Evolutionary conservation across 1,140 invertebrate genomes (phyloP).

Genomic region (Liolophura sinensis): DNA sequence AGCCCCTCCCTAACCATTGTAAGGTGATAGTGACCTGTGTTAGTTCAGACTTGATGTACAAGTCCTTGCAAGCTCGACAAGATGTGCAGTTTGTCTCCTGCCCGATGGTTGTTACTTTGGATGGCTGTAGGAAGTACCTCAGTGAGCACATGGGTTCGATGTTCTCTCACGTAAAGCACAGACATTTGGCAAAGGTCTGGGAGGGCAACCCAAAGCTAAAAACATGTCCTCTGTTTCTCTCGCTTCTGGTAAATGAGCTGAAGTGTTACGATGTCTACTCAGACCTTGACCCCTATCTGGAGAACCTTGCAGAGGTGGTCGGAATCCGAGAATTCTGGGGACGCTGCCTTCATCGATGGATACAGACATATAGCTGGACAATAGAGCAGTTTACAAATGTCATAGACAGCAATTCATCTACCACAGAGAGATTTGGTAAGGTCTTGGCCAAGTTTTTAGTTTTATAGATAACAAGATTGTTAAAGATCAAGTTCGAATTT

Average conservation of each 20-base stretch:
- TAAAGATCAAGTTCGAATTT: no score
- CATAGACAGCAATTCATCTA: no score
- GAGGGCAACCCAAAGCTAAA: conserved; percentile 28
- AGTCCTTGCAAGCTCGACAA: conserved; percentile 27
- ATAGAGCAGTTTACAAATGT: conserved; percentile 14
- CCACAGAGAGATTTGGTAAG: background rate
- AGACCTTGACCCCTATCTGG: conserved; percentile 33
- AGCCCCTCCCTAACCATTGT: conserved; percentile 44
- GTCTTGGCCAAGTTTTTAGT: no score
- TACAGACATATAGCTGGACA: conserved; percentile 43
- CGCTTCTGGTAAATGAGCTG: conserved; percentile 38
- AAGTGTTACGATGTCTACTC: conserved; percentile 31
- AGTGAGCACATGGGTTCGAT: conserved; percentile 30
- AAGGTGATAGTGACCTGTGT: conserved; percentile 45
- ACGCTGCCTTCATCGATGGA: conserved; percentile 42
- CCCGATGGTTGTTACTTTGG: conserved; percentile 23
- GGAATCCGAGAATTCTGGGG: conserved; percentile 42
- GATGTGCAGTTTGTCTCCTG: conserved; percentile 33
- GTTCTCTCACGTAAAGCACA: conserved; percentile 22
- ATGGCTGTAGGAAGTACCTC: conserved; percentile 22
- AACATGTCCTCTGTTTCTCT: conserved; percentile 38
- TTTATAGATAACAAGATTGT: no score
- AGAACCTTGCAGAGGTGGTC: conserved; percentile 29
- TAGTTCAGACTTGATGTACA: conserved; percentile 41
- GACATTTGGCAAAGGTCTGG: conserved; percentile 20